phyloP scores from a whole-genome alignment of 2,113 vertebrate genomes.

The Aramus guarauna region DNA sequence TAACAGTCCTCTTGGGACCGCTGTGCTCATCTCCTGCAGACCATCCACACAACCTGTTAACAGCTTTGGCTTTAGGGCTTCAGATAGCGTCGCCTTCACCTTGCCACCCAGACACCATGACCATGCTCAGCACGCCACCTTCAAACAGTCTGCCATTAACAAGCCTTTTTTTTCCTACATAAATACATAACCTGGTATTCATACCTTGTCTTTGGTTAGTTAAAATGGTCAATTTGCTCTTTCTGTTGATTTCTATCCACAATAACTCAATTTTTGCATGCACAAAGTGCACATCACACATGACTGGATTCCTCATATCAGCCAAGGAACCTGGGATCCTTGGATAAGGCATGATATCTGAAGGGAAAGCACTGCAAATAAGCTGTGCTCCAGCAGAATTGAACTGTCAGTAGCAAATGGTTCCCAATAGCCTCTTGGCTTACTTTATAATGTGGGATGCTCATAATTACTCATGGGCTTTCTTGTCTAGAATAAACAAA shows the following conservation, averaged over 20 bases:
- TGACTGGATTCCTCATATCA: neutral
- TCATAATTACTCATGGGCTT: neutral
- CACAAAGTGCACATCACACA: neutral
- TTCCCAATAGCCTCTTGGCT: conserved; percentile 20
- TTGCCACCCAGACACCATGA: neutral
- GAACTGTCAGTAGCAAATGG: conserved; percentile 17
- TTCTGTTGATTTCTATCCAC: neutral
- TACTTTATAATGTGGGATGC: neutral
- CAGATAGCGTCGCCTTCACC: fast-evolving
- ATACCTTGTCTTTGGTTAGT: neutral
- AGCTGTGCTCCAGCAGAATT: neutral
- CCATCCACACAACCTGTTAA: neutral
- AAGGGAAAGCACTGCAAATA: neutral
- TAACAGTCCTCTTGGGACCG: neutral
- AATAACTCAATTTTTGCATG: neutral
- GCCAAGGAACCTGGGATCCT: neutral
- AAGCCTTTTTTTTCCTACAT: neutral
- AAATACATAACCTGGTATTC: neutral
- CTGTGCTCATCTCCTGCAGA: neutral
- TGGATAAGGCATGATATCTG: neutral
- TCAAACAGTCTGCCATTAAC: neutral
- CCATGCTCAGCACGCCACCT: neutral
- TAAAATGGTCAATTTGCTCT: neutral
- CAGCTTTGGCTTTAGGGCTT: neutral
- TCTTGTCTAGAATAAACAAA: conserved; percentile 8